Percentiles rank a stretch among this genome's conserved stretches.
These are phyloP conservation scores for Narcine bancroftii DNA, from an alignment of 2,113 vertebrate species.

Conservation along the genomic window DNA sequence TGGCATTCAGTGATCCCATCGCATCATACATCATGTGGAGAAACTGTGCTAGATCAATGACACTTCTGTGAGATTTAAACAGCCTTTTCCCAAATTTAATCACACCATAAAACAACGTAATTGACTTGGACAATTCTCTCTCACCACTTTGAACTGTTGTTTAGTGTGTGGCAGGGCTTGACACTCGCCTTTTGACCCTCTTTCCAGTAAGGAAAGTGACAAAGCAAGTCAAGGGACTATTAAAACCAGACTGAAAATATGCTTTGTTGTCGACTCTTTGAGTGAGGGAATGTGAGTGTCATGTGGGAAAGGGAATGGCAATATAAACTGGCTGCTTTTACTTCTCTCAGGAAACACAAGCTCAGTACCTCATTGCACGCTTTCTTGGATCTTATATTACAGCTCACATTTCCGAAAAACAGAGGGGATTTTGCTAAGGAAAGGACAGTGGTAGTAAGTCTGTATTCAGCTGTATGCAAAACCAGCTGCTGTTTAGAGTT, in stretches of 20 bases:
- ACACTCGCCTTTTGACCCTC: constrained; percentile 29
- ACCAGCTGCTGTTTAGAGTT: constrained; percentile 58
- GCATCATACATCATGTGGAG: constrained; percentile 22
- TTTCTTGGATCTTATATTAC: constrained; percentile 54
- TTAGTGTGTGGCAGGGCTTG: background rate
- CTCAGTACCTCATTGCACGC: constrained; percentile 48
- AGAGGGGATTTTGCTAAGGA: constrained; percentile 56
- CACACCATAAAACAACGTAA: constrained; percentile 32
- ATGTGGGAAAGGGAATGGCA: constrained; percentile 36
- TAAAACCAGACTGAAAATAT: background rate
- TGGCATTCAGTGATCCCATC: constrained; percentile 8
- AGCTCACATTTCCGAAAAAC: constrained; percentile 44
- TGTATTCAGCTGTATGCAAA: constrained; percentile 42
- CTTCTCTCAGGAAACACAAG: constrained; percentile 42
- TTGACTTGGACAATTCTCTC: background rate
- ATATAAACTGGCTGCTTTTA: constrained; percentile 7
- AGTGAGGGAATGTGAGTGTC: constrained; percentile 15
- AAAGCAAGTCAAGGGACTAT: constrained; percentile 19
- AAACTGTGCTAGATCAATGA: constrained; percentile 23
- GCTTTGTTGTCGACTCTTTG: constrained; percentile 9
- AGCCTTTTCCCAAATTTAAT: constrained; percentile 35
- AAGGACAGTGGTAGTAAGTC: constrained; percentile 50
- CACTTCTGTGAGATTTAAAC: constrained; percentile 28
- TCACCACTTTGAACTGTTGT: constrained; percentile 8
- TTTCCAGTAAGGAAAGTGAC: constrained; percentile 14